Conservation (phyloP, 2,797 vertebrate genomes). For the Sebastes kiyomatsui region DNA sequence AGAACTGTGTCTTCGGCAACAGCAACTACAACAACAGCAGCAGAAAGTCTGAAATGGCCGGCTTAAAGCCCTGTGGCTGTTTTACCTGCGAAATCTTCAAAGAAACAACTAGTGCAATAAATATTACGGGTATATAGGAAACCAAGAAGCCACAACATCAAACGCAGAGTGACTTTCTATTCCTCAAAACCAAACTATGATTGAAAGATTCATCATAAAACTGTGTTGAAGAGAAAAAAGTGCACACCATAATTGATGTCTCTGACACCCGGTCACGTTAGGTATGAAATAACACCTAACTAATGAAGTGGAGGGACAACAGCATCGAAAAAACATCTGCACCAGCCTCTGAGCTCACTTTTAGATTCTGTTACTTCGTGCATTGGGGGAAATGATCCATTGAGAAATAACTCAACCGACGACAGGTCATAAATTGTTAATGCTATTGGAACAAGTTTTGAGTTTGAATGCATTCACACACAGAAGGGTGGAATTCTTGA, state of each 20-base stretch:
- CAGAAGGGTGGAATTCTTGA: constrained; percentile 60
- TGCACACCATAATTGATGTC: constrained; percentile 51
- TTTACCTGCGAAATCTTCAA: constrained; percentile 44
- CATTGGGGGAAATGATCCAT: constrained; percentile 50
- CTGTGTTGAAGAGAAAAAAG: constrained; percentile 41
- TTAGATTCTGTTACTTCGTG: constrained; percentile 26
- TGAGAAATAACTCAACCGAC: constrained; percentile 43
- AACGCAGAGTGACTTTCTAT: constrained; percentile 32
- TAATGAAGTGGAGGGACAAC: constrained; percentile 53
- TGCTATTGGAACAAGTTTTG: constrained; percentile 48
- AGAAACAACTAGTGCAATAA: constrained; percentile 38
- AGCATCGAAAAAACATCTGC: constrained; percentile 36
- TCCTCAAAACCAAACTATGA: constrained; percentile 54
- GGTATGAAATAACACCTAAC: constrained; percentile 39
- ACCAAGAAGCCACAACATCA: constrained; percentile 51
- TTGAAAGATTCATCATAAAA: constrained; percentile 52
- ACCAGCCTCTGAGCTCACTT: constrained; percentile 23
- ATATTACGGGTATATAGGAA: constrained; percentile 21
- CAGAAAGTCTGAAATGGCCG: constrained; percentile 30
- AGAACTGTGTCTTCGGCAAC: constrained; percentile 71
- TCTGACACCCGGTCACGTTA: constrained; percentile 46
- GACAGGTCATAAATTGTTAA: constrained; percentile 51
- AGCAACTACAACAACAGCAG: constrained; percentile 77
- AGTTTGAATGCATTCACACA: constrained; percentile 40
- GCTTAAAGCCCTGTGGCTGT: constrained; percentile 16